Percentiles rank a stretch among this genome's conserved stretches.
phyloP scores from a whole-genome alignment of 2,113 vertebrate genomes.

The Trogon surrucura region DNA sequence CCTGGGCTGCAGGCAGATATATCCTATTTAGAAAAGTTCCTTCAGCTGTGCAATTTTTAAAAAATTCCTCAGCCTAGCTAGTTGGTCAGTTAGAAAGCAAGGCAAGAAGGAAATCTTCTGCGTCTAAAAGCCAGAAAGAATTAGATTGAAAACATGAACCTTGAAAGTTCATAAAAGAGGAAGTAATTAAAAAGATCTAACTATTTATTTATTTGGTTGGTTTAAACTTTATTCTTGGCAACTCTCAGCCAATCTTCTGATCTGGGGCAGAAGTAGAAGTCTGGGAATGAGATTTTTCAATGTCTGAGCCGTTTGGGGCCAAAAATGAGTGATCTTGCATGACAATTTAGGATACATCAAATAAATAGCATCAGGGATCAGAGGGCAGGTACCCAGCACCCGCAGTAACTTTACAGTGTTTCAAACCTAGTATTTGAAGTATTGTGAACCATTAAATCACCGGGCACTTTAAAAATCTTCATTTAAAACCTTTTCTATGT shows the following conservation, averaged over 20 bases:
- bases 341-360: not conserved
- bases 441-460: not conserved
- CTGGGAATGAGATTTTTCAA: not conserved
- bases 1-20: not conserved
- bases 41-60: not conserved
- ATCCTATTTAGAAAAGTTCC: not conserved
- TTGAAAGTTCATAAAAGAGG: not conserved
- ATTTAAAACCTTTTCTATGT: not conserved
- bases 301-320: not conserved
- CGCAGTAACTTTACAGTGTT: not conserved
- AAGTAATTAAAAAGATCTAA: not conserved
- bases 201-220: not conserved
- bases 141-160: not conserved
- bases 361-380: not conserved
- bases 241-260: not conserved
- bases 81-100: not conserved
- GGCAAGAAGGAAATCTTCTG: not conserved
- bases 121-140: not conserved
- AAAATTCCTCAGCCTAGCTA: not conserved
- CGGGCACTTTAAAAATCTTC: not conserved
- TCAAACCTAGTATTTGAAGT: not conserved
- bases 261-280: not conserved
- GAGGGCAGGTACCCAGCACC: not conserved
- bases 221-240: not conserved
- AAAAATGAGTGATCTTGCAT: not conserved